These are phyloP conservation scores for Prosopocoilus inquinatus DNA, from an alignment of 2,888 invertebrate genomes.

Conservation along the genomic window DNA sequence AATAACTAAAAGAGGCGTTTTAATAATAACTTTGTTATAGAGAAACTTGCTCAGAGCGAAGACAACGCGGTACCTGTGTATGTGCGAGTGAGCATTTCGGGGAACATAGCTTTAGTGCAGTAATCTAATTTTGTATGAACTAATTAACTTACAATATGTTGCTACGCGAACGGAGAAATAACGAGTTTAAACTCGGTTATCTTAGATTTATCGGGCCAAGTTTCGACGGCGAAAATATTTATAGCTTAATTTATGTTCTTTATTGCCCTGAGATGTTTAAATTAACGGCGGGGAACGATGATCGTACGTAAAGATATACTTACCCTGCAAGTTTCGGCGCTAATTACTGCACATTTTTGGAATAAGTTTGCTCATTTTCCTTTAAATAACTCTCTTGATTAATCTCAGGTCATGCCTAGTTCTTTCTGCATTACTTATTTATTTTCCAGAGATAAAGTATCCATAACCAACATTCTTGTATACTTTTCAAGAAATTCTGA, in stretches of 20 bases:
- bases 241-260: slow-evolving; percentile 47
- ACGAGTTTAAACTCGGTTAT: slow-evolving; percentile 27
- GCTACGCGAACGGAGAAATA: neutral
- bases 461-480: too few relatives aligned
- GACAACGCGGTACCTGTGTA: too few relatives aligned
- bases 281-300: slow-evolving; percentile 34
- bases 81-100: too few relatives aligned
- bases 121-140: slow-evolving; percentile 3
- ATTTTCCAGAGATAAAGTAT: neutral
- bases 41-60: too few relatives aligned
- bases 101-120: too few relatives aligned
- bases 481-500: too few relatives aligned
- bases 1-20: too few relatives aligned
- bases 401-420: too few relatives aligned
- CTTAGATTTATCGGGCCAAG: slow-evolving; percentile 44
- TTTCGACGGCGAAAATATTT: slow-evolving; percentile 49
- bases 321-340: neutral
- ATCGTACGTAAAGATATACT: slow-evolving; percentile 22
- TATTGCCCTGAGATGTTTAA: slow-evolving; percentile 43
- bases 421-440: neutral
- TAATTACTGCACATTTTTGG: neutral
- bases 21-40: too few relatives aligned
- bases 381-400: too few relatives aligned
- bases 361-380: too few relatives aligned
- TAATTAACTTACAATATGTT: slow-evolving; percentile 22